Conservation (phyloP, 2,888 invertebrate species). For the Drosophila maculinotata region DNA sequence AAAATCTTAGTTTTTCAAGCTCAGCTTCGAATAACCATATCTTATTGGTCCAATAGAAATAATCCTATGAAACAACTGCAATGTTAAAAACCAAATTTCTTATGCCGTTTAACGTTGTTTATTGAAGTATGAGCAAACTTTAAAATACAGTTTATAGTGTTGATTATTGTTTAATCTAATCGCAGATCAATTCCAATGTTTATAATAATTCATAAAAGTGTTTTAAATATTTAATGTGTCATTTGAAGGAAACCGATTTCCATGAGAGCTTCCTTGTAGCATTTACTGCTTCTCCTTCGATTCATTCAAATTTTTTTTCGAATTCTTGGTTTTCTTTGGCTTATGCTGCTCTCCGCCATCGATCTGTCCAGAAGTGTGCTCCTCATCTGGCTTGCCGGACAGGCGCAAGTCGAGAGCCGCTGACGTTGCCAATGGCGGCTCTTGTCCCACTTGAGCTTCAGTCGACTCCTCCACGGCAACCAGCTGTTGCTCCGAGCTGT, state of each 20-base stretch:
- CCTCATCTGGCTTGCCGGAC: conserved; percentile 5
- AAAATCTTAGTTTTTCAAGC: too few species aligned
- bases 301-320: background rate
- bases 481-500: conserved; percentile 9
- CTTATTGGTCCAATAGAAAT: too few species aligned
- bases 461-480: conserved; percentile 18
- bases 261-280: too few species aligned
- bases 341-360: background rate
- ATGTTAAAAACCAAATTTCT: background rate
- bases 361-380: background rate
- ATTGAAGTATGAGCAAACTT: conserved; percentile 1
- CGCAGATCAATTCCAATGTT: background rate
- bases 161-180: background rate
- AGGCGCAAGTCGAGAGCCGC: conserved; percentile 40
- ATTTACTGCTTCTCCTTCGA: background rate
- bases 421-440: background rate
- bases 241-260: too few species aligned
- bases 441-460: background rate
- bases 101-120: background rate
- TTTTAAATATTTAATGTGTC: too few species aligned
- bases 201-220: background rate
- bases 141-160: background rate
- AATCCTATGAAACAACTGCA: too few species aligned
- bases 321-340: conserved; percentile 16
- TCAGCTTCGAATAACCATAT: too few species aligned